Conservation (phyloP, 2,113 vertebrate species). For the Hippocampus abdominalis region DNA sequence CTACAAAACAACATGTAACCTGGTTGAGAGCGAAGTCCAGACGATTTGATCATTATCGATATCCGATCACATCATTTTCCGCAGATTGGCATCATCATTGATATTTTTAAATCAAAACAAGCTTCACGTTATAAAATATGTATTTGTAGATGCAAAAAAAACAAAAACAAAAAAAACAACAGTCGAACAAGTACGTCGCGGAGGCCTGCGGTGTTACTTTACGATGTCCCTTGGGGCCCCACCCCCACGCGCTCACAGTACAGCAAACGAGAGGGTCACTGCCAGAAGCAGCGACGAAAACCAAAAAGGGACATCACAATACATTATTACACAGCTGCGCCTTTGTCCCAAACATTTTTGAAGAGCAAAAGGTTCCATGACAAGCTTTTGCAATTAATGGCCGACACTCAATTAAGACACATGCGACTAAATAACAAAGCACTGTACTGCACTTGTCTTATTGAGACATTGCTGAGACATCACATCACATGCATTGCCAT, state of each 20-base stretch:
- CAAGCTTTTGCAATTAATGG: too few relatives aligned
- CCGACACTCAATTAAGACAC: too few relatives aligned
- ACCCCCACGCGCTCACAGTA: neutral
- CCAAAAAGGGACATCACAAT: neutral
- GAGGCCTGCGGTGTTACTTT: neutral
- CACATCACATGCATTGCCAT: too few relatives aligned
- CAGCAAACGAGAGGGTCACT: neutral
- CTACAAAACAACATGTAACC: neutral
- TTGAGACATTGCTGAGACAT: too few relatives aligned
- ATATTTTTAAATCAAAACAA: too few relatives aligned
- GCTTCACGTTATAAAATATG: neutral
- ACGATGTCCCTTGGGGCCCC: neutral
- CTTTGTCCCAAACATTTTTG: neutral
- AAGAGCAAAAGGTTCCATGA: too few relatives aligned
- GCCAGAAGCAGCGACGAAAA: neutral
- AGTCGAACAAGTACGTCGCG: neutral
- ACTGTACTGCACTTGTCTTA: too few relatives aligned
- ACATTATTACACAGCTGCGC: neutral
- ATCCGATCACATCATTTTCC: too few relatives aligned
- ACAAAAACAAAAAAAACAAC: too few relatives aligned
- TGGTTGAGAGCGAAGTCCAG: neutral
- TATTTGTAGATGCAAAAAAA: neutral
- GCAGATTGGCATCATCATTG: too few relatives aligned
- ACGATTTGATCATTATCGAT: neutral
- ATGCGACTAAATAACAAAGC: too few relatives aligned